Conservation (phyloP, 2,113 vertebrate species). For the Seriola rivoliana region DNA sequence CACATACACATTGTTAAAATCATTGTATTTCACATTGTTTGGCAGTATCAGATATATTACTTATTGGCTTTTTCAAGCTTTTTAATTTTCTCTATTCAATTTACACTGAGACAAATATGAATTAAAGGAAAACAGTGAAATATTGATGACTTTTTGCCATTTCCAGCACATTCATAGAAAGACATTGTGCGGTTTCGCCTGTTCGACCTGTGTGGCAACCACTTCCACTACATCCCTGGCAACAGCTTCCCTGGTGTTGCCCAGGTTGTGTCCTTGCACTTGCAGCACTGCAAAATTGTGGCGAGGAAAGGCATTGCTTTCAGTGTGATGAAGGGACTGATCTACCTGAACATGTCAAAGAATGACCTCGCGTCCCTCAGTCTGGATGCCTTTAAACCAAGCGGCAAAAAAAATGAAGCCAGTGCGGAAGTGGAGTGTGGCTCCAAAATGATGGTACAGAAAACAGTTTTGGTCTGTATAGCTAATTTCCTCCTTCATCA, state of each 20-base stretch:
- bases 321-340: constrained; percentile 86
- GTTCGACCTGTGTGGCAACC: constrained; percentile 89
- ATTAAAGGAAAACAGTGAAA: too few relatives aligned
- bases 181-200: constrained; percentile 69
- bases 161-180: too few relatives aligned
- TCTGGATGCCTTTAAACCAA: constrained; percentile 80
- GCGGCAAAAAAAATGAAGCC: too few relatives aligned
- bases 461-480: too few relatives aligned
- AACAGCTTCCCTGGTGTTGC: constrained; percentile 86
- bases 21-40: not conserved
- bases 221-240: constrained; percentile 84
- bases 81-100: too few relatives aligned
- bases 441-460: too few relatives aligned
- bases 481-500: too few relatives aligned
- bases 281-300: constrained; percentile 89
- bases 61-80: too few relatives aligned
- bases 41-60: too few relatives aligned
- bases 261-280: constrained; percentile 90
- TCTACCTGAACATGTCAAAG: constrained; percentile 94
- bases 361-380: constrained; percentile 88
- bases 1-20: not conserved
- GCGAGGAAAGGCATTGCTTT: constrained; percentile 86
- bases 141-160: too few relatives aligned
- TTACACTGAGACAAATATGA: too few relatives aligned
- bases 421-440: too few relatives aligned